Evolutionary conservation across 2,113 vertebrate genomes (phyloP).

Genomic region (Desmodus rotundus): DNA sequence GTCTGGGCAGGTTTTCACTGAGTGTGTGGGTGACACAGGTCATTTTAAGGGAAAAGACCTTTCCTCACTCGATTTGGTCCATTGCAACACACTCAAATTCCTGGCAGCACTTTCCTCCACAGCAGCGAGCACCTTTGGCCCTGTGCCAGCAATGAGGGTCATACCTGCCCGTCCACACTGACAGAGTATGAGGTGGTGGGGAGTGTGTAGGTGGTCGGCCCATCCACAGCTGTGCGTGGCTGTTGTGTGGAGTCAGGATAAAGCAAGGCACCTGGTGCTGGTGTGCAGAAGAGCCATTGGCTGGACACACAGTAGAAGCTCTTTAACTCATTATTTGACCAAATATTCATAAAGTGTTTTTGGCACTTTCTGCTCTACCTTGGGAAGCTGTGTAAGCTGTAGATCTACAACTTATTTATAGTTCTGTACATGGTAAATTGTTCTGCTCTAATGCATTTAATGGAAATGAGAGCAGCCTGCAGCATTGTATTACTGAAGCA

Average conservation of each 20-base stretch:
- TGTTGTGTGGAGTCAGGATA: not conserved
- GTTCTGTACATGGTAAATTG: not conserved
- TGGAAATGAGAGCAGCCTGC: not conserved
- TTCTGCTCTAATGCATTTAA: not conserved
- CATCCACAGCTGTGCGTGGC: not conserved
- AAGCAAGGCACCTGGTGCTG: not conserved
- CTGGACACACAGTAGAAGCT: not conserved
- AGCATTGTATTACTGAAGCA: not conserved
- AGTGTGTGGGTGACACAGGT: not conserved
- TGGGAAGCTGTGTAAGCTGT: not conserved
- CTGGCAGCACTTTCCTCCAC: slow-evolving; percentile 13
- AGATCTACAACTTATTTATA: not conserved
- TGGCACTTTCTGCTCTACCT: not conserved
- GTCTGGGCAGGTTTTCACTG: not conserved
- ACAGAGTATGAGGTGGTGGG: not conserved
- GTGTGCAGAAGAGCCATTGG: not conserved
- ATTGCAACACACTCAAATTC: not conserved
- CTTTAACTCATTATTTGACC: not conserved
- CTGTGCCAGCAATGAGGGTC: not conserved
- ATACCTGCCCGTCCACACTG: not conserved
- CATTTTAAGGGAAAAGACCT: not conserved
- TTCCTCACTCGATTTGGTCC: not conserved
- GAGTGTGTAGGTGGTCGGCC: not conserved
- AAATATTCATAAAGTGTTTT: not conserved
- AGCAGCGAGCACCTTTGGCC: not conserved